Evolutionary conservation across 1,140 invertebrate genomes (phyloP), one percentile per base, ranked within the genome.

Genomic region (Dufourea novaeangliae): DNA sequence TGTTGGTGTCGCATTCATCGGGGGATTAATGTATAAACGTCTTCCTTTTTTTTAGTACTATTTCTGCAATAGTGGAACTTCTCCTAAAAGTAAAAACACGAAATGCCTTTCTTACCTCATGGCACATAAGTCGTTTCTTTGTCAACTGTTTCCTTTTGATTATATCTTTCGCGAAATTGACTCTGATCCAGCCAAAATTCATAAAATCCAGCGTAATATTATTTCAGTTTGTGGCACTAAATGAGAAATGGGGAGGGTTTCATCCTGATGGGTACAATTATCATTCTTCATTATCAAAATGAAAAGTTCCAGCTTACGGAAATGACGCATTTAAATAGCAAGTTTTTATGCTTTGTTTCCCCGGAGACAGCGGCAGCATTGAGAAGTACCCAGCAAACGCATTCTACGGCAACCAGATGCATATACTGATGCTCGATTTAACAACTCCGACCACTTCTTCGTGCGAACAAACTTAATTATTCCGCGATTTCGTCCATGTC

Each of bases 341-440:
- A 2, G 29, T 20, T 59, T 59, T n/a, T 5, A 17, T 14, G 56
- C 7, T 11, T 27, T 29, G 29, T 34, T 59, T n/a, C 6, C 6
- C 7, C 46, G 46, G 10, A n/a, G 46, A n/a, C n/a, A 7, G 46
- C 5, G 20, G 17, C 46, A 50, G 17, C 29, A 59, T 3, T 20
- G 2, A 29, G 7, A 10, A 5, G 5, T 8, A 59, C 12, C 8
- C 2, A 11, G n/a, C 1, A 37, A 20, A 34, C 20, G 20, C 0
- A 3, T 37, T 37, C 20, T 5, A 8, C 32, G 32, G 11, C 39
- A 46, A 32, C 17, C 39, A 69, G 59, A 82, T 79, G n/a, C n/a
- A n/a, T n/a, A 75, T 79, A 82, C 79, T 75, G 77, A 44, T 29
- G 32, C n/a, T 20, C 70, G 41, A 82, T 79, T 75, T 79, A 79